phyloP scores from a whole-genome alignment of 2,797 vertebrate genomes.

The Lindbergichthys nudifrons region DNA sequence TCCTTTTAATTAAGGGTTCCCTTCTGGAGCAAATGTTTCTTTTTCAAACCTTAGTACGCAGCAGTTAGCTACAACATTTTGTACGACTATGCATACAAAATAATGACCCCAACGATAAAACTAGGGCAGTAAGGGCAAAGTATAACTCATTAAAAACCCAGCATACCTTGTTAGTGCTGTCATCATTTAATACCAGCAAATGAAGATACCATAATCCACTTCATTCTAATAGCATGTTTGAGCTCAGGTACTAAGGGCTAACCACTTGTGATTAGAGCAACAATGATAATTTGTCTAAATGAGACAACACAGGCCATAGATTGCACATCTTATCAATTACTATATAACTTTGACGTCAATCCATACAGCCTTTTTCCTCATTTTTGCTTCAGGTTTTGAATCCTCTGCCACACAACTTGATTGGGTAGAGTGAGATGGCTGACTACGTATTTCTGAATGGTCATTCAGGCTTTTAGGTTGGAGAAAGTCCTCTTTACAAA shows the following conservation, averaged over 20 bases:
- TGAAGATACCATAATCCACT: background rate
- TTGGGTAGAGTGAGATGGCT: no score
- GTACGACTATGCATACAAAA: background rate
- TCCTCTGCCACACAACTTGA: no score
- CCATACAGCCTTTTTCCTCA: no score
- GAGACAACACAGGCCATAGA: no score
- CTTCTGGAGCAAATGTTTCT: background rate
- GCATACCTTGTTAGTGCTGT: slow-evolving; percentile 10
- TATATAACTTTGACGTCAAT: no score
- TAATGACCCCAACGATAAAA: slow-evolving; percentile 13
- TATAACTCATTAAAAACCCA: slow-evolving; percentile 20
- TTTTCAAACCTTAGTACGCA: background rate
- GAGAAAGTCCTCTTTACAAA: no score
- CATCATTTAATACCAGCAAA: slow-evolving; percentile 9
- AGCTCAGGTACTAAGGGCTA: background rate
- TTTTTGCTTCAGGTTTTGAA: no score
- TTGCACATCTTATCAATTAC: no score
- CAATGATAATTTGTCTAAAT: background rate
- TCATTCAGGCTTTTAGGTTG: no score
- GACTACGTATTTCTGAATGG: no score
- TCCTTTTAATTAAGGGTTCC: background rate
- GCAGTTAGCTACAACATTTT: background rate
- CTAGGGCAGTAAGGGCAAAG: background rate
- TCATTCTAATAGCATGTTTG: background rate
- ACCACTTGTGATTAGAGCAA: slow-evolving; percentile 21